Percentiles rank a stretch among this genome's conserved stretches.
Evolutionary conservation across 2,888 invertebrate species (phyloP).

Genomic region (Rhogogaster chlorosoma): DNA sequence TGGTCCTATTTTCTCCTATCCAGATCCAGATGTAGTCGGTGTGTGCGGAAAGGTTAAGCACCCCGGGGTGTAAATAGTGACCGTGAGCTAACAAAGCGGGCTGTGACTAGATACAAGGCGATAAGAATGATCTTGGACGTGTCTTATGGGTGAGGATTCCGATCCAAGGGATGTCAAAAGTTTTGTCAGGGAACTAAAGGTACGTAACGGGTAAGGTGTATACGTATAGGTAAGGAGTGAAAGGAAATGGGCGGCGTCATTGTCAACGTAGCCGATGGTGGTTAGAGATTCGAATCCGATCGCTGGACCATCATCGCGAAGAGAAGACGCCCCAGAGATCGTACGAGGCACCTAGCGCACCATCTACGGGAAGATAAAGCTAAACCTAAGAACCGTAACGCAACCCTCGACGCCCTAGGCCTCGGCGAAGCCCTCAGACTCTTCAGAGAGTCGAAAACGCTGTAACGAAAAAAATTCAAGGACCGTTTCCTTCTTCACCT

Average conservation of each 20-base stretch:
- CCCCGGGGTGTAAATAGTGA: slow-evolving; percentile 70
- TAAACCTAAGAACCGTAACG: slow-evolving; percentile 51
- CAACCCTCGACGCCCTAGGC: slow-evolving; percentile 62
- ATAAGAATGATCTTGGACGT: slow-evolving; percentile 47
- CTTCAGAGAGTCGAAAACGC: neutral
- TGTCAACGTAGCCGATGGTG: slow-evolving; percentile 42
- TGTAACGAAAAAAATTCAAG: neutral
- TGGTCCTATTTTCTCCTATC: neutral
- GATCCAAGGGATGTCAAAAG: slow-evolving; percentile 38
- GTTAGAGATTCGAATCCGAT: slow-evolving; percentile 49
- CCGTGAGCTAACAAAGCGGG: slow-evolving; percentile 61
- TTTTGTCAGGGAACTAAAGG: neutral
- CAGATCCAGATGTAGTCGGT: slow-evolving; percentile 12
- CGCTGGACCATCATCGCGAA: slow-evolving; percentile 52
- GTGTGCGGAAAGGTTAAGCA: slow-evolving; percentile 55
- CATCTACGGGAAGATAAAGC: slow-evolving; percentile 71
- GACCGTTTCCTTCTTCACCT: neutral
- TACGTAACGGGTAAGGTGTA: neutral
- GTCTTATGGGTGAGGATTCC: slow-evolving; percentile 41
- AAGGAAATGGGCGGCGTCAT: slow-evolving; percentile 49
- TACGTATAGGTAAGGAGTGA: slow-evolving; percentile 26
- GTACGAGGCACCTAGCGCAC: slow-evolving; percentile 73
- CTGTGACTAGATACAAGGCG: slow-evolving; percentile 41
- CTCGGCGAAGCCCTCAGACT: neutral
- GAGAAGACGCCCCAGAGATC: slow-evolving; percentile 69